Evolutionary conservation across 1,140 invertebrate genomes (phyloP).

Genomic region (Notospermus geniculatus): DNA sequence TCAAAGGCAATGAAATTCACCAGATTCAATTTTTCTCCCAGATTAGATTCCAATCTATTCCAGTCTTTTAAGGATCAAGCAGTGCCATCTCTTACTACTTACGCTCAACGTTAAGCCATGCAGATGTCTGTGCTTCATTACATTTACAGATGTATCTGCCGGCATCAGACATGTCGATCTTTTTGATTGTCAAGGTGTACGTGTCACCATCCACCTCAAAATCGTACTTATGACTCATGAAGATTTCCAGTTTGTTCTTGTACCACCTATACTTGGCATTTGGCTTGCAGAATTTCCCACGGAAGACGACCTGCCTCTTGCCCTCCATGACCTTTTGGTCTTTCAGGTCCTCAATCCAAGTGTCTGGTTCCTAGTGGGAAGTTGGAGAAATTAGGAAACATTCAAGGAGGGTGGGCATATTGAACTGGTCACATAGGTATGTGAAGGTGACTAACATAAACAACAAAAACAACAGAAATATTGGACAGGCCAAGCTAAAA

Average conservation of each 20-base stretch:
- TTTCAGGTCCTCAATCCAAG: conserved; percentile 89
- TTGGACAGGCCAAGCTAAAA: no score
- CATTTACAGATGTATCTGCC: conserved; percentile 97
- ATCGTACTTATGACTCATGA: conserved; percentile 80
- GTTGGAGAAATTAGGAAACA: not conserved
- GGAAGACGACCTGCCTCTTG: conserved; percentile 44
- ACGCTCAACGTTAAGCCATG: conserved; percentile 93
- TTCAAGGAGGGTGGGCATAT: no score
- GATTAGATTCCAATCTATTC: no score
- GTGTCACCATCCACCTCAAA: conserved; percentile 78
- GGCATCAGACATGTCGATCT: conserved; percentile 92
- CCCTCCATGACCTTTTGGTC: conserved; percentile 92
- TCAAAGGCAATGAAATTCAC: no score
- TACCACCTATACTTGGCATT: conserved; percentile 58
- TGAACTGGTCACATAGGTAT: no score
- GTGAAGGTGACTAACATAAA: no score
- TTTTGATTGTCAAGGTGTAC: conserved; percentile 85
- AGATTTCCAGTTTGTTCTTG: conserved; percentile 62
- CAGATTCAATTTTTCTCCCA: no score
- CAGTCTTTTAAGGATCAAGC: no score
- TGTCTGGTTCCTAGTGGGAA: conserved; percentile 82
- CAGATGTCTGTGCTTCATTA: conserved; percentile 80
- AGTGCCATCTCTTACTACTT: no score
- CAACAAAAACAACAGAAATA: no score
- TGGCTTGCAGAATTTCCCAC: conserved; percentile 58